These are phyloP conservation scores for Bombus polaris DNA, from an alignment of 1,140 invertebrate species.

Conservation along the genomic window DNA sequence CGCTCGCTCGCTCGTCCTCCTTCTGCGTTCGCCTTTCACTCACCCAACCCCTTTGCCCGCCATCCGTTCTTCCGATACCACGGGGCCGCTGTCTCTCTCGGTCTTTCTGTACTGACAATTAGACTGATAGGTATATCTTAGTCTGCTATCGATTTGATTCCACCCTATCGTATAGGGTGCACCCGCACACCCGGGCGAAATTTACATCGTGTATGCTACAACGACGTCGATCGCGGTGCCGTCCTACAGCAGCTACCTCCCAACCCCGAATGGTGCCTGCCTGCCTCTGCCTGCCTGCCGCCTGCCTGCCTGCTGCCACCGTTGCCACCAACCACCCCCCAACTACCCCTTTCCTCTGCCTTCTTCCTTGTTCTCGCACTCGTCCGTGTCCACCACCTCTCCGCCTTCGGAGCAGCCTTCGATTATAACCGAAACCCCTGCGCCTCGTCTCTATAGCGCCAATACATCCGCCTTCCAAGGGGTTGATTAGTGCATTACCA, in stretches of 20 bases:
- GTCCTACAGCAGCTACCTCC: constrained; percentile 66
- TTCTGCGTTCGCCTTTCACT: constrained; percentile 67
- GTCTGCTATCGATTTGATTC: constrained; percentile 83
- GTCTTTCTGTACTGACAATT: constrained; percentile 83
- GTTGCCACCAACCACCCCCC: constrained; percentile 1
- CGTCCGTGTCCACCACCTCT: constrained; percentile 70
- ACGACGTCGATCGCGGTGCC: constrained; percentile 76
- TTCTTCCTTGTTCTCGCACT: constrained; percentile 66
- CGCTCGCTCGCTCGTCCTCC: constrained; percentile 64
- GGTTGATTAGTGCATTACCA: constrained; percentile 80
- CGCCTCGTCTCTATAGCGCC: constrained; percentile 66
- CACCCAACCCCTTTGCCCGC: constrained; percentile 60
- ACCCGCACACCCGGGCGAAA: constrained; percentile 78
- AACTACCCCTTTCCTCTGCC: constrained; percentile 58
- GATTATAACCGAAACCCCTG: constrained; percentile 78
- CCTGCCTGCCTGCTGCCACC: constrained; percentile 41
- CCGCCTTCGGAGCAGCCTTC: constrained; percentile 74
- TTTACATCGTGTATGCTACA: constrained; percentile 81
- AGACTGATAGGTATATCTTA: constrained; percentile 83
- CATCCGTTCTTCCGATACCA: constrained; percentile 73
- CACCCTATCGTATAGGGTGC: constrained; percentile 79
- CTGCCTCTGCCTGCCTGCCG: constrained; percentile 37
- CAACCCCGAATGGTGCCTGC: constrained; percentile 42
- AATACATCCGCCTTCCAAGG: constrained; percentile 77
- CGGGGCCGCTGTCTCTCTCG: constrained; percentile 73